Percentiles rank a stretch among this genome's conserved stretches.
phyloP scores from a whole-genome alignment of 2,888 invertebrate genomes.

The Orchestes rusci region DNA sequence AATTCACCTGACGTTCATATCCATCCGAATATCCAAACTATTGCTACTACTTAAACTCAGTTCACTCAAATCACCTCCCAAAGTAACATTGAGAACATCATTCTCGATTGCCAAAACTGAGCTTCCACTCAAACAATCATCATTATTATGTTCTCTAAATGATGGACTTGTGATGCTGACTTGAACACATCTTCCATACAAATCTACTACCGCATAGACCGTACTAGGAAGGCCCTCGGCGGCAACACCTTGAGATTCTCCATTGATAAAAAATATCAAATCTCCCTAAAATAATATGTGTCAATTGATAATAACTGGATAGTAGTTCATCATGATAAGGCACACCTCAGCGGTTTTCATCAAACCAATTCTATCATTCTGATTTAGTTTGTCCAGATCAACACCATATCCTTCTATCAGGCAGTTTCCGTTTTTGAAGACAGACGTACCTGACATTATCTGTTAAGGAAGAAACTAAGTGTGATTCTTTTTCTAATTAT shows the following conservation, averaged over 20 bases:
- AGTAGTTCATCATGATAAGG: no score
- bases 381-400: conserved; percentile 73
- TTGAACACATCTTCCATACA: conserved; percentile 79
- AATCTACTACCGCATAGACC: conserved; percentile 70
- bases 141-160: conserved; percentile 43
- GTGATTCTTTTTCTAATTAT: neutral
- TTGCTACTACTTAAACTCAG: conserved; percentile 44
- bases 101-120: conserved; percentile 44
- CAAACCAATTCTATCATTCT: conserved; percentile 79
- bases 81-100: conserved; percentile 42
- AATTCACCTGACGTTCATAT: conserved; percentile 42
- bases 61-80: conserved; percentile 43
- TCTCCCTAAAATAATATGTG: conserved; percentile 53
- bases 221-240: conserved; percentile 67
- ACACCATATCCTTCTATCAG: conserved; percentile 78
- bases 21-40: conserved; percentile 44
- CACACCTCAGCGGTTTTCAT: conserved; percentile 71
- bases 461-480: no score
- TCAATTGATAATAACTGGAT: neutral
- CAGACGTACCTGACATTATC: conserved; percentile 82
- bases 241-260: conserved; percentile 81
- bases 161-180: conserved; percentile 53
- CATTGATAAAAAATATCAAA: conserved; percentile 82
- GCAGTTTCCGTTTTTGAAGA: conserved; percentile 78
- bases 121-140: conserved; percentile 44